A percentile compares a stretch with the other conserved stretches of the same genome.
Evolutionary conservation across 2,888 invertebrate species (phyloP).

Genomic region (Spilarctia lutea): DNA sequence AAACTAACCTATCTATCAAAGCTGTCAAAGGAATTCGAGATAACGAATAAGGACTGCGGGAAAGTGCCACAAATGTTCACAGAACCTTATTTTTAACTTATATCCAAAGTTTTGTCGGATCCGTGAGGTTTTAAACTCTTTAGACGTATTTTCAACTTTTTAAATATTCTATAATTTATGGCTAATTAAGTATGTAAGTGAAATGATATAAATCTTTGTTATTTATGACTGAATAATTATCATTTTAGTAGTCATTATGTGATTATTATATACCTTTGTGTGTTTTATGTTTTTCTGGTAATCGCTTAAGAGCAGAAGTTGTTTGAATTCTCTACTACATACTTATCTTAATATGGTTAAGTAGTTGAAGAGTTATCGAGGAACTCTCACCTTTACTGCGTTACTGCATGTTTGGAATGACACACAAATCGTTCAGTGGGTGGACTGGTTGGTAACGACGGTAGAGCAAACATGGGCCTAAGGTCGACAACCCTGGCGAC

Average conservation of each 20-base stretch:
- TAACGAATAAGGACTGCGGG: constrained; percentile 64
- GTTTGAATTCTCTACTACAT: background rate
- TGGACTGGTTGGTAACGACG: constrained; percentile 78
- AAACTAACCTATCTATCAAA: constrained; percentile 80
- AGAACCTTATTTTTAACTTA: constrained; percentile 3
- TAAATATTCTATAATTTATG: constrained; percentile 29
- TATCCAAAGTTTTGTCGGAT: background rate
- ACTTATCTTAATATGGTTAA: background rate
- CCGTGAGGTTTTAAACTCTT: background rate
- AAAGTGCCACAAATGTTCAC: constrained; percentile 39
- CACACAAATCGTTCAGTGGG: constrained; percentile 77
- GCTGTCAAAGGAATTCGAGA: constrained; percentile 75
- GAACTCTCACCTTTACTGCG: constrained; percentile 63
- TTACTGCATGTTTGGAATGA: constrained; percentile 66
- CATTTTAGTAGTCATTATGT: constrained; percentile 21
- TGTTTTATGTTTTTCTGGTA: constrained; percentile 8
- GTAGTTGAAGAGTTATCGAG: constrained; percentile 50
- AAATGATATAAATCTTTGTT: constrained; percentile 39
- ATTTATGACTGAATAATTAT: constrained; percentile 35
- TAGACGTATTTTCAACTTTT: constrained; percentile 19
- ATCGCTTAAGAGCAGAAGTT: background rate
- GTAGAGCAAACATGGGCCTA: constrained; percentile 70
- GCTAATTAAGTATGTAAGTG: constrained; percentile 26
- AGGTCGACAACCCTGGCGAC: constrained; percentile 76
- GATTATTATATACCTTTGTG: constrained; percentile 14